These are phyloP conservation scores for Octodonta nipae DNA, from an alignment of 2,888 invertebrate species.

Conservation along the genomic window DNA sequence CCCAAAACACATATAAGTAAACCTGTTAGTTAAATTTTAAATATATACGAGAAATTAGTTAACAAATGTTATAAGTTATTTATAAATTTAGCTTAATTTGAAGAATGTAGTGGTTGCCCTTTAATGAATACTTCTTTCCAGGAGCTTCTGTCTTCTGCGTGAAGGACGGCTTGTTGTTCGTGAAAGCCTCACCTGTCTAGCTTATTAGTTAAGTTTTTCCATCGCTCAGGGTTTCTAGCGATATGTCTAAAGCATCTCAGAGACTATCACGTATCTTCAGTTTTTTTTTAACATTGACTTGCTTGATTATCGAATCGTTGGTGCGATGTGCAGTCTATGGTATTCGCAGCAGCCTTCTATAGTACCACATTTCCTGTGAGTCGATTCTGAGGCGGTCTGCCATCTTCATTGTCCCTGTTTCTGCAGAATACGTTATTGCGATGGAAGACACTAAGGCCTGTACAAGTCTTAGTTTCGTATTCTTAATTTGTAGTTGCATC, in stretches of 20 bases:
- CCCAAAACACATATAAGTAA: too few species aligned
- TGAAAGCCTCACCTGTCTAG: too few species aligned
- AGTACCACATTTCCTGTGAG: conserved; percentile 1
- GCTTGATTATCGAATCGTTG: not conserved
- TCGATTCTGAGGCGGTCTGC: not conserved
- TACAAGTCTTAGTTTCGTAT: not conserved
- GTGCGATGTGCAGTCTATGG: not conserved
- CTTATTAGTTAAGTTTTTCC: too few species aligned
- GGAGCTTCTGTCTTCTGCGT: too few species aligned
- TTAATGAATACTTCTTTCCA: too few species aligned
- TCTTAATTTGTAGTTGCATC: not conserved
- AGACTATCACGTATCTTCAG: not conserved
- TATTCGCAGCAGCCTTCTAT: not conserved
- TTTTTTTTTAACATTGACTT: not conserved
- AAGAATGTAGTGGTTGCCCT: too few species aligned
- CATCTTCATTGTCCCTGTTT: conserved; percentile 3
- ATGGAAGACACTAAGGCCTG: conserved; percentile 1
- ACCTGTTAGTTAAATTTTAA: too few species aligned
- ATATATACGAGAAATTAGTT: too few species aligned
- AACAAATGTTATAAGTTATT: too few species aligned
- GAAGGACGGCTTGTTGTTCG: too few species aligned
- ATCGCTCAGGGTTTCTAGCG: conserved; percentile 1
- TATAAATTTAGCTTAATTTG: too few species aligned
- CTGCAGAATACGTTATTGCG: conserved; percentile 1
- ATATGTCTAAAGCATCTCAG: conserved; percentile 1